A percentile compares a stretch with the other conserved stretches of the same genome.
These are phyloP conservation scores for Pantherophis vulpinus DNA, from an alignment of 2,797 vertebrate species.

Conservation along the genomic window DNA sequence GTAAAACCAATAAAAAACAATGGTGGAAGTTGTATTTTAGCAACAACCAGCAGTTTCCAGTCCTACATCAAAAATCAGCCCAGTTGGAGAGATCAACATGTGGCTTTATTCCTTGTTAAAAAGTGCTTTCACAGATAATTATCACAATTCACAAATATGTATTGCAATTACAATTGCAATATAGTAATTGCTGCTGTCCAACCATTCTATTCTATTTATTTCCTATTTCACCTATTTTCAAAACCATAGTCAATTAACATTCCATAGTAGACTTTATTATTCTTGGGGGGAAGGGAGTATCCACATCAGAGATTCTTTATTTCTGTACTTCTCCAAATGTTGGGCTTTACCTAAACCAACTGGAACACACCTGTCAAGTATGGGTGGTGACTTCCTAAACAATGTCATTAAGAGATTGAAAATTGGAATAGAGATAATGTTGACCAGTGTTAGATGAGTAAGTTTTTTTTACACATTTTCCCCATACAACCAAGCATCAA, in stretches of 20 bases:
- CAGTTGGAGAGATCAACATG: background rate
- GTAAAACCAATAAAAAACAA: background rate
- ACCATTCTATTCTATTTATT: background rate
- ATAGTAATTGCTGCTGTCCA: background rate
- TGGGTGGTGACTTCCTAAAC: background rate
- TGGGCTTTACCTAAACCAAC: background rate
- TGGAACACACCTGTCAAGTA: background rate
- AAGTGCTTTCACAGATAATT: background rate
- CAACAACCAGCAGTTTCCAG: background rate
- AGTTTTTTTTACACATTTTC: background rate
- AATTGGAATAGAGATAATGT: background rate
- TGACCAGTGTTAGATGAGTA: background rate
- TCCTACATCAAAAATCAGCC: background rate
- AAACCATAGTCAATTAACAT: background rate
- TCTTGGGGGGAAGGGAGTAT: background rate
- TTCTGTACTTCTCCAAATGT: background rate
- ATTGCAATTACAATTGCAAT: background rate
- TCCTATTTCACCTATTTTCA: background rate
- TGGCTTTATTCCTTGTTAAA: background rate
- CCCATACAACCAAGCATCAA: background rate
- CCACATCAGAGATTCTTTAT: background rate
- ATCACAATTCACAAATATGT: background rate
- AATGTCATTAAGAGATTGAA: background rate
- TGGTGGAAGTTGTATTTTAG: background rate
- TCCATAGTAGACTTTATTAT: background rate